Base-by-base conservation (phyloP, 2,888 invertebrate genomes). In the Acanthosepion esculentum region DNA sequence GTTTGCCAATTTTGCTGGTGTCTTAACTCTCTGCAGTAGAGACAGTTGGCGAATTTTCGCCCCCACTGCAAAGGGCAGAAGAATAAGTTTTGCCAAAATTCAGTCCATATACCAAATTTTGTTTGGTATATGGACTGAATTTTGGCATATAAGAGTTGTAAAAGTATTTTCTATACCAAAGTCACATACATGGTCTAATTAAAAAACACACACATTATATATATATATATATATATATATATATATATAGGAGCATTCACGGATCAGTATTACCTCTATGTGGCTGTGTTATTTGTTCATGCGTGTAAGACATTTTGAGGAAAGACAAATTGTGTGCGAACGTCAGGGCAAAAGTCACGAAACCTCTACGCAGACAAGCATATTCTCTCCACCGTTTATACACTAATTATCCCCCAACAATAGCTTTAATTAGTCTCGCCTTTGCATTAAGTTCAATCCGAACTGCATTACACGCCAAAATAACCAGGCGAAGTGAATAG, bases 391-490 rank as follows among this genome's bases (percentile, higher is more conserved):
- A 33, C 78, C n/a, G 78, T 15, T 78, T 78, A 78, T 78, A n/a
- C 78, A 78, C 78, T 78, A 78, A 78, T 78, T 78, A 78, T 78
- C 78, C 10, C 41, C 33, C 78, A n/a, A 78, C 78, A 78, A 78
- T 78, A 78, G 78, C n/a, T 78, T 78, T 78, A n/a, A 78, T 78
- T 78, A 78, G 78, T 78, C n/a, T 78, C 78, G 78, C 12, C 78
- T 78, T 33, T 78, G 33, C 78, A n/a, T 78, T 33, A 78, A 78
- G 33, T n/a, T 33, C 78, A 78, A 78, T 18, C 15, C n/a, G 78
- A 78, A 33, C 78, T 33, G 78, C 33, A n/a, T 33, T 78, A 78
- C 78, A n/a, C 78, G 78, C 78, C 15, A 78, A 78, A 78, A 78
- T 78, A 78, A 78, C 78, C n/a, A 78, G 78, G 78, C 33, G 12